phyloP scores from a whole-genome alignment of 2,113 vertebrate genomes.

The Arizona elegans region DNA sequence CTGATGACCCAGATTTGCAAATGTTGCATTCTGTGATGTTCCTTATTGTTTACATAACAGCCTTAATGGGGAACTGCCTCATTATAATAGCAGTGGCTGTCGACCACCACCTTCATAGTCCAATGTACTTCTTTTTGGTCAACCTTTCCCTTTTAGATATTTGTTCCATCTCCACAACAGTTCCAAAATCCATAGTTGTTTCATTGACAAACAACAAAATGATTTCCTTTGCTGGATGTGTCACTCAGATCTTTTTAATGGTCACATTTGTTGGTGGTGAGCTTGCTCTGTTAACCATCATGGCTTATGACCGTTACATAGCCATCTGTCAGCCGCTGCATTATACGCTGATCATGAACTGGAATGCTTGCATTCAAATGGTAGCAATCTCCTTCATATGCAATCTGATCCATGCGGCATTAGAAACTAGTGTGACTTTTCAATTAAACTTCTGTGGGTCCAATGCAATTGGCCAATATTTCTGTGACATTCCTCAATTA shows the following conservation, averaged over 20 bases:
- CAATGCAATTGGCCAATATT: neutral
- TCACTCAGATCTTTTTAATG: neutral
- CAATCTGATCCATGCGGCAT: neutral
- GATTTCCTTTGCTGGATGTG: neutral
- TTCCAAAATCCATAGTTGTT: neutral
- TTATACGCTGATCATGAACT: neutral
- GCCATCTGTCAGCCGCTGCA: neutral
- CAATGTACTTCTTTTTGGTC: conserved; percentile 5
- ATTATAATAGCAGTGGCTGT: neutral
- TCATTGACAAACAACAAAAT: neutral
- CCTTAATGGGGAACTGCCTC: neutral
- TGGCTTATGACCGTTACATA: neutral
- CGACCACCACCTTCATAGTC: neutral
- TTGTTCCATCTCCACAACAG: neutral
- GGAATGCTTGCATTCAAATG: neutral
- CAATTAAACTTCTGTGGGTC: neutral
- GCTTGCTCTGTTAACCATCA: neutral
- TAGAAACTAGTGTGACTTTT: neutral
- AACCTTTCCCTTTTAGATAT: neutral
- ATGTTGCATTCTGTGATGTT: neutral
- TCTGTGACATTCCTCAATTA: conserved; percentile 12
- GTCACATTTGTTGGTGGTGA: neutral
- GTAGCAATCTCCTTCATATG: neutral
- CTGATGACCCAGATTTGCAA: neutral
- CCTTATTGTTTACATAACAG: neutral